Conservation (phyloP, 2,888 invertebrate genomes). For the Drosophila putrida region DNA sequence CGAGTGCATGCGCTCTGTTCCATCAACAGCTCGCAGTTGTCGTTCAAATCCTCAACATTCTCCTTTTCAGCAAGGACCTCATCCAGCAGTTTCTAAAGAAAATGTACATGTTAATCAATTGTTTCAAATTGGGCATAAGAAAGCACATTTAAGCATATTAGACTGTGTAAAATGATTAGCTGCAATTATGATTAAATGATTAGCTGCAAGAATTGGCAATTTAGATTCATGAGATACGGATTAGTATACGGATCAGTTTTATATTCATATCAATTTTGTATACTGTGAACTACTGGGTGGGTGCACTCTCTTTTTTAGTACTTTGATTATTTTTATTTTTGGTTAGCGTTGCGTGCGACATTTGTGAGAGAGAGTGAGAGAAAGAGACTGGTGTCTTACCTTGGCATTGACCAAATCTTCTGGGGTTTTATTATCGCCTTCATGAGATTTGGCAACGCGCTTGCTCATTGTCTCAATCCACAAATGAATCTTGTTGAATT, state of each 20-base stretch:
- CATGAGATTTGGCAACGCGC: constrained; percentile 88
- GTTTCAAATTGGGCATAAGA: background rate
- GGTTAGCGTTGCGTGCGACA: constrained; percentile 70
- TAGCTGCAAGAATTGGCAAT: constrained; percentile 65
- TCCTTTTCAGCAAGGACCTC: constrained; percentile 92
- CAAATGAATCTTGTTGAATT: constrained; percentile 90
- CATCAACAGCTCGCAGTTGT: constrained; percentile 94
- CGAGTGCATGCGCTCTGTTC: constrained; percentile 94
- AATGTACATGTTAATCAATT: constrained; percentile 22
- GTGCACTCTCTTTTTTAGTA: constrained; percentile 53
- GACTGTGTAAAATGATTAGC: constrained; percentile 71
- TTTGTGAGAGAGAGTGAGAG: constrained; percentile 32
- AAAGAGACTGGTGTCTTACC: constrained; percentile 85
- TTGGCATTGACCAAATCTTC: constrained; percentile 92
- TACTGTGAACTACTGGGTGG: constrained; percentile 38
- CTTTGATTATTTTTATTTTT: constrained; percentile 45
- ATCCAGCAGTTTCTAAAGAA: constrained; percentile 88
- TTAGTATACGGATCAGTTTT: constrained; percentile 55
- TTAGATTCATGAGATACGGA: constrained; percentile 56
- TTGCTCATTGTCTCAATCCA: constrained; percentile 91
- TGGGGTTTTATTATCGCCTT: constrained; percentile 91
- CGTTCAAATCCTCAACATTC: constrained; percentile 93
- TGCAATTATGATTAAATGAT: constrained; percentile 51
- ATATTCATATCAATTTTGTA: constrained; percentile 32
- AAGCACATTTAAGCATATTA: constrained; percentile 66